Base-by-base conservation (phyloP, 2,888 invertebrate genomes). In the Nipponacmea schrenckii region DNA sequence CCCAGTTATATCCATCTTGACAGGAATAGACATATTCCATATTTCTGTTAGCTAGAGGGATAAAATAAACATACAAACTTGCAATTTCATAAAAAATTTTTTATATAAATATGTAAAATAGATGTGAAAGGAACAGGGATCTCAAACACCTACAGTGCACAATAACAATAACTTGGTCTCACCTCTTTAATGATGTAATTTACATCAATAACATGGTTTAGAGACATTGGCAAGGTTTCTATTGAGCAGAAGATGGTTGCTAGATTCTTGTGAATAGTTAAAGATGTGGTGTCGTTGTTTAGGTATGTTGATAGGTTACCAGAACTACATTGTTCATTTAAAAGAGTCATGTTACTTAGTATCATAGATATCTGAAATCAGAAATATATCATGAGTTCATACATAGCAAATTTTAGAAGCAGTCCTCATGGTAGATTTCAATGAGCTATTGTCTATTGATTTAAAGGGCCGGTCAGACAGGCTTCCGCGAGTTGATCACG, bases 31-130 rank as follows among this genome's bases (percentile, higher is more conserved):
- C 62, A 64, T 71, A 66, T 79, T 79, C 81, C 81, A 81, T 0
- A 81, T 81, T 0, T 65, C 64, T 26, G 64, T 72, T 68, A 83
- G 70, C 81, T 83, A 71, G 17, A 73, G 76, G 17, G 44, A 64
- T 39, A 65, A 39, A 64, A 27, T 15, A 39, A 31, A 31, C n/a
- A 44, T 39, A 20, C 5, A 31, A 31, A 31, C 5, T 31, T 31
- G 2, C 2, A 31, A 31, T 5, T 31, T 8, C 4, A 10, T 1
- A 39, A 39, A 5, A 39, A 8, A 39, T 8, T 39, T 39, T 8
- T 39, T 39, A 10, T 39, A 31, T 2, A 31, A 5, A 3, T 3
- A 31, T 31, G 31, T 31, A 31, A 31, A 31, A 31, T 31, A 31
- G 31, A 31, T 31, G n/a, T n/a, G n/a, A 31, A 31, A 31, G 5